Base-by-base conservation (phyloP, 2,888 invertebrate genomes). In the Orthonevra nobilis region DNA sequence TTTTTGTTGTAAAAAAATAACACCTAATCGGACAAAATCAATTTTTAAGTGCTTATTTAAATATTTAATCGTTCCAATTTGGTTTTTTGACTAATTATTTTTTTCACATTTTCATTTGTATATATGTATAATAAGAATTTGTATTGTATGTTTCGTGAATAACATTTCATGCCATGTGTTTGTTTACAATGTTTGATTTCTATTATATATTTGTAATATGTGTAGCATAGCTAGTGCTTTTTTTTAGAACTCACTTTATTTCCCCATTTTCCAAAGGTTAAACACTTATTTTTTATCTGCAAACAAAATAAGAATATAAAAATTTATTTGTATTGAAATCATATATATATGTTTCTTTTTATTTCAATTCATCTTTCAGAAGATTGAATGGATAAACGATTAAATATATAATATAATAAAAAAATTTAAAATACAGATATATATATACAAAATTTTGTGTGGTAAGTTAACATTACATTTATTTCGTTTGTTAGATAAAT, bases 321-420 rank as follows among this genome's bases (percentile, higher is more conserved):
- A 58, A 44, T 58, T 61, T 63, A 74, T 32, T 63, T 58, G 68
- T 81, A 69, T 68, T 74, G 50, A 81, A 68, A 81, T 74, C 81
- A 74, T 74, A 58, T 58, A 77, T 77, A 70, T 77, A 66, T 81
- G 84, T 85, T 85, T 86, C 83, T 69, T 86, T 85, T 81, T 85
- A 83, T 87, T 85, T 85, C 82, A 81, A 87, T 86, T 87, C 87
- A 86, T 87, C 86, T 86, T 87, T 86, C 88, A 88, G 88, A 88
- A 88, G 88, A 88, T 88, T 88, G 87, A 88, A 88, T 87, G 88
- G 88, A 88, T 87, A 85, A 84, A 86, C 84, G 86, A 83, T 85
- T 84, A 83, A 85, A 83, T 83, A 81, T 81, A 77, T 73, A 83
- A 60, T 68, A 68, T 81, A 81, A 74, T 79, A 81, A 79, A 82